A percentile compares a stretch with the other conserved stretches of the same genome.
phyloP scores from a whole-genome alignment of 1,140 invertebrate genomes.

The Cydia strobilella region DNA sequence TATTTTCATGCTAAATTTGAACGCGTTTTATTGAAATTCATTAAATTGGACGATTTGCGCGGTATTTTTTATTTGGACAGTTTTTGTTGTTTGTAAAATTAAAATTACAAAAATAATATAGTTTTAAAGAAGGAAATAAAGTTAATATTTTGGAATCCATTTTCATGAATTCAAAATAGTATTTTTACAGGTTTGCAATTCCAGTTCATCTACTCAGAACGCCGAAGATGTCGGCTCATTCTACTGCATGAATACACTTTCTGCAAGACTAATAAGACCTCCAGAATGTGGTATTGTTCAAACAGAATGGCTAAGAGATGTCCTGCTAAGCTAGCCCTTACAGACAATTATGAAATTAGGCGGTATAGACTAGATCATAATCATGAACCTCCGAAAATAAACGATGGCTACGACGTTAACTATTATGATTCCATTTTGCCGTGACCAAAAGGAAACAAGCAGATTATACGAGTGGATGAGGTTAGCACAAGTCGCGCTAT shows the following conservation, averaged over 20 bases:
- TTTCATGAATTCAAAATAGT: too few relatives aligned
- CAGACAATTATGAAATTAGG: constrained; percentile 25
- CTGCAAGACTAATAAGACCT: constrained; percentile 42
- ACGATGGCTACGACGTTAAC: not conserved
- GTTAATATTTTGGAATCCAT: too few relatives aligned
- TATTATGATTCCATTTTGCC: not conserved
- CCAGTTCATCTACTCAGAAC: constrained; percentile 1
- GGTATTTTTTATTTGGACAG: too few relatives aligned
- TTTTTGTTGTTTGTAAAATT: too few relatives aligned
- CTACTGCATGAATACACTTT: constrained; percentile 46
- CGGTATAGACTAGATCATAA: constrained; percentile 41
- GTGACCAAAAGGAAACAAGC: not conserved
- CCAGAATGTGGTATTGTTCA: constrained; percentile 49
- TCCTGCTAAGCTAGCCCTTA: constrained; percentile 42
- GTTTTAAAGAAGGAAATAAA: too few relatives aligned
- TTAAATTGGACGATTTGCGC: too few relatives aligned
- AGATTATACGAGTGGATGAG: not conserved
- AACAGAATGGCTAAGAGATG: constrained; percentile 45
- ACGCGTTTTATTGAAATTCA: too few relatives aligned
- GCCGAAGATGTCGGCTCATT: constrained; percentile 34
- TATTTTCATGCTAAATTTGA: too few relatives aligned
- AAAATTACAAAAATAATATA: too few relatives aligned
- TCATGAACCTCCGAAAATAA: constrained; percentile 35
- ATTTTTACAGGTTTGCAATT: not conserved
- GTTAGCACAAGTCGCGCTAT: not conserved